These are phyloP conservation scores for Hipparchia semele DNA, from an alignment of 2,888 invertebrate species.

Conservation along the genomic window DNA sequence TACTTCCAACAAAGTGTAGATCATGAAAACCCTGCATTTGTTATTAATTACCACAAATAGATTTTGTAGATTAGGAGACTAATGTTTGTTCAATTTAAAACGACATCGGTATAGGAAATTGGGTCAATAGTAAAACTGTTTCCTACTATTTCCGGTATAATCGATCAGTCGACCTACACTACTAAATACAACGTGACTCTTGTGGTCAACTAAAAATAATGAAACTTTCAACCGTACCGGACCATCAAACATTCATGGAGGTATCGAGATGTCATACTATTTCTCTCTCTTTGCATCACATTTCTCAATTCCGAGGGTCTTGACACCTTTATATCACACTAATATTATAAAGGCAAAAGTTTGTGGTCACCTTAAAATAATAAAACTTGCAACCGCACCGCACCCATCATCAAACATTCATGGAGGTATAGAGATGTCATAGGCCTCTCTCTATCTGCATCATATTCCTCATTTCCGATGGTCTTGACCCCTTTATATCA, in stretches of 20 bases:
- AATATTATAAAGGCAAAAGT: too few species aligned
- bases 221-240: slow-evolving; percentile 55
- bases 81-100: slow-evolving; percentile 26
- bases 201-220: slow-evolving; percentile 71
- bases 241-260: slow-evolving; percentile 64
- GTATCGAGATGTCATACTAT: not conserved
- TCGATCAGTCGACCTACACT: slow-evolving; percentile 66
- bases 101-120: slow-evolving; percentile 38
- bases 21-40: slow-evolving; percentile 1
- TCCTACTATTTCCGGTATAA: slow-evolving; percentile 48
- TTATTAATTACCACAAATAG: slow-evolving; percentile 6
- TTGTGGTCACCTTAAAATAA: slow-evolving; percentile 66
- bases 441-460: too few species aligned
- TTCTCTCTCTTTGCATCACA: too few species aligned
- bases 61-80: slow-evolving; percentile 8
- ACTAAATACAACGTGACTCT: slow-evolving; percentile 57
- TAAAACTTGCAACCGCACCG: slow-evolving; percentile 56
- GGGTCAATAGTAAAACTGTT: slow-evolving; percentile 45
- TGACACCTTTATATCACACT: too few species aligned
- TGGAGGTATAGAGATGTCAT: slow-evolving; percentile 36
- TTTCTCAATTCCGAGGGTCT: too few species aligned
- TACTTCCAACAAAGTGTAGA: too few species aligned
- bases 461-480: too few species aligned
- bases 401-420: slow-evolving; percentile 62
- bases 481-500: too few species aligned